Percentiles rank a stretch among this genome's conserved stretches.
Conservation (phyloP, 2,888 invertebrate genomes). For the Limnephilus auricula region DNA sequence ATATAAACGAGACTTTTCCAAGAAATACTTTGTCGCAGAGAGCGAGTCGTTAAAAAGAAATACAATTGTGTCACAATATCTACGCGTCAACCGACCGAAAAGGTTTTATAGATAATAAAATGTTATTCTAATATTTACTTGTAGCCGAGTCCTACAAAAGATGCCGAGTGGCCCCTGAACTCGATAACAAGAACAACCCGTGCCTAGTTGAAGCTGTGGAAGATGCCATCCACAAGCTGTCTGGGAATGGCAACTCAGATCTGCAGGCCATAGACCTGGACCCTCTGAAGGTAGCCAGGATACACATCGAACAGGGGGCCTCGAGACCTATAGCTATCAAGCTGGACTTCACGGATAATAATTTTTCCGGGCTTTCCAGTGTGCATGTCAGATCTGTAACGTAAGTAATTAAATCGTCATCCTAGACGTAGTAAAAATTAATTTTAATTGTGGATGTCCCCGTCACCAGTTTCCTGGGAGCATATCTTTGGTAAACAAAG, state of each 20-base stretch:
- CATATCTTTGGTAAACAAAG: too few species aligned
- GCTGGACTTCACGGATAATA: slow-evolving; percentile 57
- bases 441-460: too few species aligned
- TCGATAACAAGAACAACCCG: slow-evolving; percentile 68
- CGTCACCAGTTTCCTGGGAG: too few species aligned
- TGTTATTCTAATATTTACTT: slow-evolving; percentile 48
- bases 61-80: neutral
- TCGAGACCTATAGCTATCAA: slow-evolving; percentile 63
- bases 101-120: neutral
- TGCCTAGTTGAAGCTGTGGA: slow-evolving; percentile 68
- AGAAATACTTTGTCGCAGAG: neutral
- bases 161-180: slow-evolving; percentile 67
- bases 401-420: slow-evolving; percentile 46
- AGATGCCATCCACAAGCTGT: slow-evolving; percentile 65
- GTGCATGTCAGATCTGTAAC: slow-evolving; percentile 48
- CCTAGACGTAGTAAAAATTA: too few species aligned
- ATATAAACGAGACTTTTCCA: neutral
- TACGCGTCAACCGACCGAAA: neutral
- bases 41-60: too few species aligned
- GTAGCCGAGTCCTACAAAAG: slow-evolving; percentile 68
- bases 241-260: slow-evolving; percentile 66
- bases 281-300: slow-evolving; percentile 58
- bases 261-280: slow-evolving; percentile 58
- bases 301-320: slow-evolving; percentile 58
- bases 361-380: slow-evolving; percentile 51